These are phyloP conservation scores for Paedocypris micromegethes DNA, from an alignment of 2,797 vertebrate species.

Conservation along the genomic window DNA sequence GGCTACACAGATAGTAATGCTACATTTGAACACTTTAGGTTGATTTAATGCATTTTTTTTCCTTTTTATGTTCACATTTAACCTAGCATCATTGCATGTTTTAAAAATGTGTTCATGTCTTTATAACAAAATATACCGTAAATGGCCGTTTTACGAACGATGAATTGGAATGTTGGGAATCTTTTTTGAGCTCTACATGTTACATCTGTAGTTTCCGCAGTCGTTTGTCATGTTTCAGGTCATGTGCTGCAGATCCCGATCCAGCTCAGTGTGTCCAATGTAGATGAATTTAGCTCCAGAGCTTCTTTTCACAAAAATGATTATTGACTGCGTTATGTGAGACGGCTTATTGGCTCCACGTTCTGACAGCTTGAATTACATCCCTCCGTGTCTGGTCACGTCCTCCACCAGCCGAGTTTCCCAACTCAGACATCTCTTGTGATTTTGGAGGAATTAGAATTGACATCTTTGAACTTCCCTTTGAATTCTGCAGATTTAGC, in stretches of 20 bases:
- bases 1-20: too few relatives aligned
- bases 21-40: too few relatives aligned
- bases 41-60: too few relatives aligned
- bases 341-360: slow-evolving; percentile 50
- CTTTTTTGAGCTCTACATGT: too few relatives aligned
- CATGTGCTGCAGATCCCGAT: slow-evolving; percentile 3
- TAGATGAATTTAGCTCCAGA: slow-evolving; percentile 4
- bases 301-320: slow-evolving; percentile 12
- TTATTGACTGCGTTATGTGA: slow-evolving; percentile 48
- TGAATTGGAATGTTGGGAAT: too few relatives aligned
- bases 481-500: slow-evolving; percentile 50
- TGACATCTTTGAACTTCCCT: slow-evolving; percentile 46
- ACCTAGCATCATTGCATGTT: too few relatives aligned
- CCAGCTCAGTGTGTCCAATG: slow-evolving; percentile 6
- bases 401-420: slow-evolving; percentile 35
- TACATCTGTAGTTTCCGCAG: too few relatives aligned
- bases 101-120: too few relatives aligned
- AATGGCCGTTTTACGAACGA: too few relatives aligned
- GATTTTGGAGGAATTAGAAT: slow-evolving; percentile 53
- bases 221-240: too few relatives aligned
- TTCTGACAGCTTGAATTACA: slow-evolving; percentile 44
- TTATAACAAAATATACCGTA: too few relatives aligned
- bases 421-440: slow-evolving; percentile 48
- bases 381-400: slow-evolving; percentile 56
- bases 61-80: too few relatives aligned